Evolutionary conservation across 2,113 vertebrate genomes (phyloP).

Genomic region (Oreotrochilus melanogaster): DNA sequence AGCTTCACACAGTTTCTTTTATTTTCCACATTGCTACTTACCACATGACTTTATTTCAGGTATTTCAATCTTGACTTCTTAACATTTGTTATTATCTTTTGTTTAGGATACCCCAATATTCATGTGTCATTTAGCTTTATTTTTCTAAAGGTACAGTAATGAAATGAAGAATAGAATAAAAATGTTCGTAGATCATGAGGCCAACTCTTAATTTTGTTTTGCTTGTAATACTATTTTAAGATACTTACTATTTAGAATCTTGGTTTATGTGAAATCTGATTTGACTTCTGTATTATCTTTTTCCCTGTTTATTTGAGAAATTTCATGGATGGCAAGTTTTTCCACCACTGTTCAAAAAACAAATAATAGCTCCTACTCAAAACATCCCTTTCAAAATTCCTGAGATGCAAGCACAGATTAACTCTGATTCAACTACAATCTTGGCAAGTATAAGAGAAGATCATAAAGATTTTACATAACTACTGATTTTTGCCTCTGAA

Average conservation of each 20-base stretch:
- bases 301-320: background rate
- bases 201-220: background rate
- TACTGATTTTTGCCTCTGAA: background rate
- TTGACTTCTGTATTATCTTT: background rate
- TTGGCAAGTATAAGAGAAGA: background rate
- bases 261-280: background rate
- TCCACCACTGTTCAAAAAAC: background rate
- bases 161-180: background rate
- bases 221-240: background rate
- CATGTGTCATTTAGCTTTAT: background rate
- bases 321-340: background rate
- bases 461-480: background rate
- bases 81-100: background rate
- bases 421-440: background rate
- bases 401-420: background rate
- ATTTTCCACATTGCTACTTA: background rate
- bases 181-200: background rate
- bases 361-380: background rate
- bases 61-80: background rate
- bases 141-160: background rate
- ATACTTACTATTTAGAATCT: background rate
- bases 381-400: background rate
- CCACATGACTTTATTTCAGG: background rate
- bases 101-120: background rate
- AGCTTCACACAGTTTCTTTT: background rate